Evolutionary conservation across 1,140 invertebrate genomes (phyloP).

Genomic region (Drosophila repleta): DNA sequence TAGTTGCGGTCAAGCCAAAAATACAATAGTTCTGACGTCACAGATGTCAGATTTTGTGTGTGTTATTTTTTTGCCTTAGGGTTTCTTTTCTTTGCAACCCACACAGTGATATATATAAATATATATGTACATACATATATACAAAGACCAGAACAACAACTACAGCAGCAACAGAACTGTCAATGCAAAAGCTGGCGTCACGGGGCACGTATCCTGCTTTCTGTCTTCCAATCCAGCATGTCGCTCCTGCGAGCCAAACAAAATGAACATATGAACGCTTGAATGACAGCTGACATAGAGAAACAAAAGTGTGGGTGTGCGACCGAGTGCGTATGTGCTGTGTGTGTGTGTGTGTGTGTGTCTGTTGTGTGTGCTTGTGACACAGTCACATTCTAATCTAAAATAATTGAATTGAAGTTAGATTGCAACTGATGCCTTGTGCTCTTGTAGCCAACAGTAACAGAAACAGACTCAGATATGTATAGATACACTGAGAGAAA

Average conservation of each 20-base stretch:
- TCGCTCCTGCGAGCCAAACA: conserved; percentile 44
- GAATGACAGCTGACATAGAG: conserved; percentile 82
- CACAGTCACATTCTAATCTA: conserved; percentile 82
- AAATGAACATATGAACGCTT: conserved; percentile 73
- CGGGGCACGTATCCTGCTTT: conserved; percentile 69
- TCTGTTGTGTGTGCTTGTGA: conserved; percentile 49
- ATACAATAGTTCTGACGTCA: conserved; percentile 21
- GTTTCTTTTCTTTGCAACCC: conserved; percentile 10
- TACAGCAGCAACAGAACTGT: conserved; percentile 31
- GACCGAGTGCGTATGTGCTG: background rate
- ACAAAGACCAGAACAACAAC: background rate
- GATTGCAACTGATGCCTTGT: conserved; percentile 78
- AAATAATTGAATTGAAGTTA: conserved; percentile 83
- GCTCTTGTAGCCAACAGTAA: conserved; percentile 46
- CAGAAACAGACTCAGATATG: conserved; percentile 35
- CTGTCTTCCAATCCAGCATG: conserved; percentile 34
- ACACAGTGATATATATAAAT: conserved; percentile 2
- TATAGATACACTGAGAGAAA: conserved; percentile 8
- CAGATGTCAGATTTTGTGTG: conserved; percentile 16
- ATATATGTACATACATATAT: conserved; percentile 4
- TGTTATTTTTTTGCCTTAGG: background rate
- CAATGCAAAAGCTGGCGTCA: conserved; percentile 60
- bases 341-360: conserved; percentile 11
- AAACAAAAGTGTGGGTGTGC: conserved; percentile 65
- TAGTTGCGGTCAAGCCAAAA: background rate